Evolutionary conservation across 2,113 vertebrate species (phyloP), one percentile per base, ranked within the genome.

Genomic region (Galemys pyrenaicus): DNA sequence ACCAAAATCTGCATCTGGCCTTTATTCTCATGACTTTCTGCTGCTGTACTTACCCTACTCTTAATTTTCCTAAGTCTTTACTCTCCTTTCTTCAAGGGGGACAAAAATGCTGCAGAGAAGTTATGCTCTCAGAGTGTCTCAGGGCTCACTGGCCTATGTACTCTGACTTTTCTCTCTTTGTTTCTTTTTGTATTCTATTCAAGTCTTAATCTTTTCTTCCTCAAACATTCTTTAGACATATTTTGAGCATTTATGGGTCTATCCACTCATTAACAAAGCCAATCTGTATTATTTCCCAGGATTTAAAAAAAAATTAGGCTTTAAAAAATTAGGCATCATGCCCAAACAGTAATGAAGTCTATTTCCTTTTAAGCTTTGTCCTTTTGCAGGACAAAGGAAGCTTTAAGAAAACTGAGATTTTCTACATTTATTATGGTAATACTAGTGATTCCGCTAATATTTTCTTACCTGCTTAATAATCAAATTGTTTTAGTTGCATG

Each of bases 151-250:
- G 2, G 85, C 15, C 74, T 87, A 44, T 32, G 20, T 82, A 41
- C 60, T 95, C 46, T 94, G 68, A 54, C 74, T 95, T 83, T 9
- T 79, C 74, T 91, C 10, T 89, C 86, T 81, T 86, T 16, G 1
- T 67, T 96, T 39, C 24, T 68, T 78, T 81, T 73, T 28, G 58
- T 56, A 73, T 83, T n/a, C n/a, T 49, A 44, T 73, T 82, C 49
- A 46, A 75, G 12, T 86, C 49, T 87, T 51, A n/a, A 58, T 22
- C 83, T 65, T 67, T 11, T 49, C 35, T 79, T 74, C 9, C 70
- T 22, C 56, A 44, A 85, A 26, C 17, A 9, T 78, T 94, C 30
- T 70, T 85, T 79, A 26, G 90, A 67, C 39, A 79, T 46, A 81
- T 41, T 86, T 30, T 70, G 60, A 32, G 32, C 54, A 12, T 83